Evolutionary conservation across 92 coral and sea anemone genomes (phyloP), one percentile per base, ranked within the genome.

Genomic region (Ricordea florida): DNA sequence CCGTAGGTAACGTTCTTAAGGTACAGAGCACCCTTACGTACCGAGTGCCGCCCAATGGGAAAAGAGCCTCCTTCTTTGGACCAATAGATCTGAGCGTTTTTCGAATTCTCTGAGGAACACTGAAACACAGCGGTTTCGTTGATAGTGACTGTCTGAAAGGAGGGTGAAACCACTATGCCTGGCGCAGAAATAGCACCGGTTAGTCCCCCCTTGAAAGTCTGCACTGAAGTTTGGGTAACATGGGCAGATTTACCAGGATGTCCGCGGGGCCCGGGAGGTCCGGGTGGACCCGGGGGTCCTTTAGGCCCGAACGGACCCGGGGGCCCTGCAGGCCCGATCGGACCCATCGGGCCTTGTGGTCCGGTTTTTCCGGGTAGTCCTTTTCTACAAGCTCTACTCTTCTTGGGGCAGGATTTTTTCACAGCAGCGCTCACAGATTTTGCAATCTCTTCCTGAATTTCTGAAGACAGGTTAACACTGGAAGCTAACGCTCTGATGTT

Each of bases 11-110:
- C 50, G 27, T 69, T 50, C 50, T 26, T 51, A 21, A 69, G 50
- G 27, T 50, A 37, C 7, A 69, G 76, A 2, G 50, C 25, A 26
- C 76, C 76, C 25, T 69, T 36, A 37, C 50, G 15, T 34, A 69
- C 10, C 15, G 62, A 50, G 37, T 32, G 34, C 53, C 76, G 50
- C 26, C 76, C 63, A 7, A 6, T 10, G 62, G 76, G 63, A 3
- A 51, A 50, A 16, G 30, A 50, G 22, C 76, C 76, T 2, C 11
- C 76, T 26, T 69, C 76, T 36, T 69, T 69, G 10, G 76, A 69
- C 76, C 76, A 69, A 0, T 49, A 14, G 36, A 69, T 34, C 28
- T 33, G 34, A 2, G 52, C 62, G 20, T n/a, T 18, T 24, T 10
- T 40, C 24, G 15, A 9, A 10, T 51, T 51, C 38, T 52, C 76